Conservation (phyloP, 2,113 vertebrate species). For the Cathartes aura region DNA sequence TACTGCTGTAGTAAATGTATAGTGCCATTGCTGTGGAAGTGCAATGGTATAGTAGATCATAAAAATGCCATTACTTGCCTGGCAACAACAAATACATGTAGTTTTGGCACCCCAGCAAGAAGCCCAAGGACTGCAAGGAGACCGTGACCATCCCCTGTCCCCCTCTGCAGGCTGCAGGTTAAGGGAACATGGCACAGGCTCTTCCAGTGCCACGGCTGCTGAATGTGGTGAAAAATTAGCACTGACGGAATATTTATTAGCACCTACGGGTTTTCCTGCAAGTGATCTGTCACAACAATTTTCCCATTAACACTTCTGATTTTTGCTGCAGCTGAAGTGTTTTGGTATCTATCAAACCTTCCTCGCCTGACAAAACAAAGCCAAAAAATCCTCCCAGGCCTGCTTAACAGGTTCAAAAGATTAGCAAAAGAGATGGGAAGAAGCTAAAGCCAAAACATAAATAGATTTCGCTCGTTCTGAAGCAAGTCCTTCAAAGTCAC, state of each 20-base stretch:
- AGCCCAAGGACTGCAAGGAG: neutral
- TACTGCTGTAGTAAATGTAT: neutral
- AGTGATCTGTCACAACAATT: neutral
- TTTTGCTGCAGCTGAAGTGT: neutral
- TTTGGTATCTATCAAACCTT: neutral
- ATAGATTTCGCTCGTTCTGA: accelerated
- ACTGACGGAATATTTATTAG: neutral
- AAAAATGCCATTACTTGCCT: neutral
- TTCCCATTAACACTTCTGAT: neutral
- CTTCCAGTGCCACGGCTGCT: accelerated
- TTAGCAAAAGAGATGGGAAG: neutral
- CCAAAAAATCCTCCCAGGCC: neutral
- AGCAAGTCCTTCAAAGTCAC: neutral
- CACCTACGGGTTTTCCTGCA: neutral
- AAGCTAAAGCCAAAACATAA: neutral
- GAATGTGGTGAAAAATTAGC: neutral
- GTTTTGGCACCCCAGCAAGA: neutral
- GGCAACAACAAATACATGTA: neutral
- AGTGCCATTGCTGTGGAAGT: neutral
- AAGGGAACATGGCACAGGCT: neutral
- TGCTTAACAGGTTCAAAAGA: neutral
- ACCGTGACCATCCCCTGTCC: accelerated
- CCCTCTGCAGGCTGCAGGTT: neutral
- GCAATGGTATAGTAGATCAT: too few relatives aligned
- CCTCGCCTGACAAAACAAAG: neutral